phyloP scores from a whole-genome alignment of 2,888 invertebrate genomes.

The Drosophila neotestacea region DNA sequence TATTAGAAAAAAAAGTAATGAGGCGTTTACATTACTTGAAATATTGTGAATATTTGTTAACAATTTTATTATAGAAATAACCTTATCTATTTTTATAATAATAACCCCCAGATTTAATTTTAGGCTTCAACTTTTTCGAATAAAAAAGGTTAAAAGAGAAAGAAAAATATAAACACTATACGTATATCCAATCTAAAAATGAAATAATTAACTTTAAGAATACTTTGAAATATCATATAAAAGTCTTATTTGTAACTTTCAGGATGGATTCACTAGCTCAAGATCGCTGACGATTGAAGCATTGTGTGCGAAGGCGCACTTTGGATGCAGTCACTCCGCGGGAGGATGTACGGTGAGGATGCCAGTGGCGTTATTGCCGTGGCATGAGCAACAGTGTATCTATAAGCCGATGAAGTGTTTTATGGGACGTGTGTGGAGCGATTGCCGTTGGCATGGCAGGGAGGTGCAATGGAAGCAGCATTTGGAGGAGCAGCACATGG shows the following conservation, averaged over 20 bases:
- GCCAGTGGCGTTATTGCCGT: slow-evolving; percentile 86
- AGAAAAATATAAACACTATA: no score
- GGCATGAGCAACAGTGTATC: slow-evolving; percentile 86
- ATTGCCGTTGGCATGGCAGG: slow-evolving; percentile 87
- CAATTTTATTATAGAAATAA: no score
- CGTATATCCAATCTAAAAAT: no score
- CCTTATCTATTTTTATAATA: no score
- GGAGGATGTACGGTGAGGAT: slow-evolving; percentile 87
- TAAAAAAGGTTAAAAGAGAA: no score
- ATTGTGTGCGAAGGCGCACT: slow-evolving; percentile 87
- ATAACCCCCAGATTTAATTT: no score
- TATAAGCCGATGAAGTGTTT: slow-evolving; percentile 85
- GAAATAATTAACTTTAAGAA: no score
- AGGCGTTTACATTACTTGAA: no score
- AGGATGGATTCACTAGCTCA: slow-evolving; percentile 87
- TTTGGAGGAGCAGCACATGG: slow-evolving; percentile 86
- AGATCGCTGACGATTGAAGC: slow-evolving; percentile 87
- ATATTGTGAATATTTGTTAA: no score
- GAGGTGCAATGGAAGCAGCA: slow-evolving; percentile 89
- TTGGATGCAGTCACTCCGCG: slow-evolving; percentile 86
- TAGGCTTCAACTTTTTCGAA: no score
- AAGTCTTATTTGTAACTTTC: slow-evolving; percentile 44
- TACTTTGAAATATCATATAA: no score
- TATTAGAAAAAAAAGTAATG: no score
- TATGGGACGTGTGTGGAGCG: slow-evolving; percentile 85